Evolutionary conservation across 2,888 invertebrate species (phyloP).

Genomic region (Gasteruption jaculator): DNA sequence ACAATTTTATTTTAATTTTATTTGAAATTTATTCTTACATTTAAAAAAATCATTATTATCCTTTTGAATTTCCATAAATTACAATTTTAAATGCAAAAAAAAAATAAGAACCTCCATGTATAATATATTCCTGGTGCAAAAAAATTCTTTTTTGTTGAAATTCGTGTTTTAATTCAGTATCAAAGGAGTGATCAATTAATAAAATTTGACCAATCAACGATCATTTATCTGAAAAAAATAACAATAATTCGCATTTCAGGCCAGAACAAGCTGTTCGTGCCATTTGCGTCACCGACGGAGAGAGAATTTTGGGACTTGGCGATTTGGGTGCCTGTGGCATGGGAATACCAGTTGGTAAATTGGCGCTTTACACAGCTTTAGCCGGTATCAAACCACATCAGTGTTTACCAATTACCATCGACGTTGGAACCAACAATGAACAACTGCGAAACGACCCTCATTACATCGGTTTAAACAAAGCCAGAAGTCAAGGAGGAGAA

Average conservation of each 20-base stretch:
- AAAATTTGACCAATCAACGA: too few species aligned
- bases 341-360: slow-evolving; percentile 98
- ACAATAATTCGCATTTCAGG: slow-evolving; percentile 56
- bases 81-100: too few species aligned
- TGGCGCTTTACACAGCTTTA: slow-evolving; percentile 91
- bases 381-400: slow-evolving; percentile 96
- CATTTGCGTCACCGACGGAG: slow-evolving; percentile 94
- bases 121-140: too few species aligned
- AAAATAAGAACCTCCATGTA: too few species aligned
- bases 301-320: slow-evolving; percentile 93
- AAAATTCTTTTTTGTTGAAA: too few species aligned
- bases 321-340: slow-evolving; percentile 96
- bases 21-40: too few species aligned
- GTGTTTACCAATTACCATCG: slow-evolving; percentile 89
- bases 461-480: slow-evolving; percentile 89
- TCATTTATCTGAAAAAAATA: too few species aligned
- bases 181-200: too few species aligned
- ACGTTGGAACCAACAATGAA: slow-evolving; percentile 93
- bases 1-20: too few species aligned
- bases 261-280: slow-evolving; percentile 82
- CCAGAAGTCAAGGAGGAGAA: slow-evolving; percentile 74
- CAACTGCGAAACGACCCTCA: slow-evolving; percentile 86
- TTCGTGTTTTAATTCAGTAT: too few species aligned
- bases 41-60: too few species aligned
- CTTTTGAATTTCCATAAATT: too few species aligned